phyloP scores from a whole-genome alignment of 2,888 invertebrate genomes.

The Ligdia adustata region DNA sequence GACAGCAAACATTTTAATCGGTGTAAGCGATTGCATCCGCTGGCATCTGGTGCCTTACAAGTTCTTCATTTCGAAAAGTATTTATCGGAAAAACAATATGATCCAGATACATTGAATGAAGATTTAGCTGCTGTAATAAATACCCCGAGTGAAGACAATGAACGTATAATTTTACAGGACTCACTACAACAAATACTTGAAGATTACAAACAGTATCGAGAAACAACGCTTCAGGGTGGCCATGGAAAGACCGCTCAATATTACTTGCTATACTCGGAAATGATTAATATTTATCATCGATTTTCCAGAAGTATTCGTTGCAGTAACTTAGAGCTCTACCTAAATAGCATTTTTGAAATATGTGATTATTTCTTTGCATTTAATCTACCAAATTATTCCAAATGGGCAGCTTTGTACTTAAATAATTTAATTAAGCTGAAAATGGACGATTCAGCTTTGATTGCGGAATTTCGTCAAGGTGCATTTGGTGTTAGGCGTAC shows the following conservation, averaged over 20 bases:
- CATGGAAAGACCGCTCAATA: slow-evolving; percentile 34
- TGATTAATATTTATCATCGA: slow-evolving; percentile 25
- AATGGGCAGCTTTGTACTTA: slow-evolving; percentile 30
- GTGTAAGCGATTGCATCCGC: slow-evolving; percentile 49
- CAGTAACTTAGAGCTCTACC: slow-evolving; percentile 42
- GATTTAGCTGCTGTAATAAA: slow-evolving; percentile 37
- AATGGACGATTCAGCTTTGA: slow-evolving; percentile 31
- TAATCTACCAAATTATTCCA: slow-evolving; percentile 40
- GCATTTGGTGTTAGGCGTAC: slow-evolving; percentile 39
- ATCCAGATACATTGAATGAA: slow-evolving; percentile 31
- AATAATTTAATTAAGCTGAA: slow-evolving; percentile 35
- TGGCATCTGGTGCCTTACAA: slow-evolving; percentile 41
- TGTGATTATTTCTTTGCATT: slow-evolving; percentile 37
- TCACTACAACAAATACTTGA: slow-evolving; percentile 12
- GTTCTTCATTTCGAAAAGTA: slow-evolving; percentile 46
- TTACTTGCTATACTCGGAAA: slow-evolving; percentile 25
- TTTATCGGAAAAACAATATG: slow-evolving; percentile 33
- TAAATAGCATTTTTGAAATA: slow-evolving; percentile 37
- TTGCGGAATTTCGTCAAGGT: slow-evolving; percentile 33
- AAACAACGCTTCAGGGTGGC: slow-evolving; percentile 19
- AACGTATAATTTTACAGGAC: too few species aligned
- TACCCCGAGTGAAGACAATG: background rate
- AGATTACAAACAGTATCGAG: slow-evolving; percentile 21
- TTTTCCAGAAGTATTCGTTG: slow-evolving; percentile 36
- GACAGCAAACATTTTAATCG: slow-evolving; percentile 53